Evolutionary conservation across 2,113 vertebrate species (phyloP).

Genomic region (Mustela nigripes): DNA sequence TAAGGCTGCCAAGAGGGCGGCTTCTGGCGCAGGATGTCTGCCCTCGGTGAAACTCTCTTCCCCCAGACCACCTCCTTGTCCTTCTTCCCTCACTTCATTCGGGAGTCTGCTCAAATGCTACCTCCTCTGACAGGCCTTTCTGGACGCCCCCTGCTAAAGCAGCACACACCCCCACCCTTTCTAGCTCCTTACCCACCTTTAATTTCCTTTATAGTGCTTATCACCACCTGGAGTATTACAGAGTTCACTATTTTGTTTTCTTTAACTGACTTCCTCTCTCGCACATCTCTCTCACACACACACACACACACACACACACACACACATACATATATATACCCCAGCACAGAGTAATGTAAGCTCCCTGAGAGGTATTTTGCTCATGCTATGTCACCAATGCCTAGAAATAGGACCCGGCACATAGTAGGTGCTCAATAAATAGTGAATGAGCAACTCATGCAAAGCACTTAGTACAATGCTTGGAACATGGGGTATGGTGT

Average conservation of each 20-base stretch:
- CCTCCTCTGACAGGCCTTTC: too few relatives aligned
- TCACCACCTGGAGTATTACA: neutral
- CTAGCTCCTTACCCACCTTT: too few relatives aligned
- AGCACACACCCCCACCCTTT: neutral
- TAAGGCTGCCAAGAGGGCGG: neutral
- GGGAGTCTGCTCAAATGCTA: neutral
- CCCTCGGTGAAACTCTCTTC: neutral
- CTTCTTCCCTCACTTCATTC: neutral
- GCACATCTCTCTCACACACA: too few relatives aligned
- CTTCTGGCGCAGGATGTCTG: neutral
- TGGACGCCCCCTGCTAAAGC: rapidly evolving
- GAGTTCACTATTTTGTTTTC: neutral
- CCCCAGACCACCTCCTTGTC: too few relatives aligned
- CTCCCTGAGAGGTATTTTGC: neutral
- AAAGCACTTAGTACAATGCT: neutral
- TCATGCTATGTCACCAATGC: neutral
- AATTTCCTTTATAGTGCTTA: neutral
- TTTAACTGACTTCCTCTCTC: neutral
- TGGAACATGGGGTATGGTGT: neutral
- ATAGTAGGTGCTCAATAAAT: rapidly evolving
- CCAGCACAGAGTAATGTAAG: neutral
- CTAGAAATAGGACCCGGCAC: neutral
- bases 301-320: neutral
- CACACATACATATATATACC: neutral
- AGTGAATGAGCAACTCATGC: neutral